These are phyloP conservation scores for Daboia siamensis DNA, from an alignment of 2,113 vertebrate species.

Conservation along the genomic window DNA sequence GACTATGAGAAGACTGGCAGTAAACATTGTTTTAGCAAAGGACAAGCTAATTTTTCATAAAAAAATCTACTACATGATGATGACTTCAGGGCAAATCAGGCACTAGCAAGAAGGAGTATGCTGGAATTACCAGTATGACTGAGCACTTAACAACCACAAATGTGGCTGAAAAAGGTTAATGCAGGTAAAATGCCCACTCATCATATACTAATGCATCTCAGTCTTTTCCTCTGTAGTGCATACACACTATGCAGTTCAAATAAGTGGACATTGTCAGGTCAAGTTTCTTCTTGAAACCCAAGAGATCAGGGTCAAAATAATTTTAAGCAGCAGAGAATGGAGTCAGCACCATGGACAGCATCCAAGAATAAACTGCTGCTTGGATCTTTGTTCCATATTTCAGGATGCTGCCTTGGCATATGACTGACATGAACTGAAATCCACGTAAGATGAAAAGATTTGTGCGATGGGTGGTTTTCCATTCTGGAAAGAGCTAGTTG, in stretches of 20 bases:
- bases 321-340: neutral
- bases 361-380: neutral
- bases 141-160: neutral
- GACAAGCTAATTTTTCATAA: neutral
- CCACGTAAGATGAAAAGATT: neutral
- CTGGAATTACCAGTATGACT: neutral
- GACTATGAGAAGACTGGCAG: neutral
- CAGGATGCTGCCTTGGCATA: neutral
- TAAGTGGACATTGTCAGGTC: neutral
- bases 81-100: neutral
- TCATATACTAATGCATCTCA: neutral
- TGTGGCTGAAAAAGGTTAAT: neutral
- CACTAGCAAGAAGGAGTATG: neutral
- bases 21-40: neutral
- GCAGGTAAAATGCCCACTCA: neutral
- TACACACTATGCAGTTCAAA: neutral
- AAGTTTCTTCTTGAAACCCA: neutral
- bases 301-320: neutral
- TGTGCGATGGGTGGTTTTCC: neutral
- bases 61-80: neutral
- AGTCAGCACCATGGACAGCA: neutral
- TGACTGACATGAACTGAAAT: neutral
- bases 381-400: neutral
- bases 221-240: neutral
- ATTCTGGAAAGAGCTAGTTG: neutral